Conservation (phyloP, 1,140 invertebrate species). For the Microplitis mediator region DNA sequence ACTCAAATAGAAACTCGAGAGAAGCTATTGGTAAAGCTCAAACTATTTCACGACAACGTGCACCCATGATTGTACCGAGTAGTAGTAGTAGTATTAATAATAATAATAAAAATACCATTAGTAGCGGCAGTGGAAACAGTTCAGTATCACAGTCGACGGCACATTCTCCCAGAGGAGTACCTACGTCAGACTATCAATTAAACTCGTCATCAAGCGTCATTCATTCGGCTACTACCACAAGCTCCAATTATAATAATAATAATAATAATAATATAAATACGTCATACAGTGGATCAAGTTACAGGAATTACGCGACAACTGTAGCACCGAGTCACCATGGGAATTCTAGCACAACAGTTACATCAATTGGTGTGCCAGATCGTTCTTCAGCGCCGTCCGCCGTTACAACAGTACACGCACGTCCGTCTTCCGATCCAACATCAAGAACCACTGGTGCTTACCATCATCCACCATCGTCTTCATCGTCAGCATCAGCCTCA, state of each 20-base stretch:
- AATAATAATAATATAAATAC: neutral
- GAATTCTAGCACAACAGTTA: slow-evolving; percentile 50
- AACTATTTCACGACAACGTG: slow-evolving; percentile 38
- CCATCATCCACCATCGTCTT: slow-evolving; percentile 25
- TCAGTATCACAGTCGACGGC: neutral
- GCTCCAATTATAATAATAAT: neutral
- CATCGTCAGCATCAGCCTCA: neutral
- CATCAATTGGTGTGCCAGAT: slow-evolving; percentile 42
- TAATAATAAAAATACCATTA: too few species aligned
- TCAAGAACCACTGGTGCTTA: neutral
- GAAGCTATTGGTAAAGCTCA: slow-evolving; percentile 47
- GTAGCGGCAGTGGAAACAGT: too few species aligned
- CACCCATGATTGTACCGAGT: slow-evolving; percentile 18
- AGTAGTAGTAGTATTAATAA: neutral
- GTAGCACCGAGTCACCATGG: slow-evolving; percentile 53
- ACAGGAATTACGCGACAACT: slow-evolving; percentile 49
- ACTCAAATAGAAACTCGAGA: slow-evolving; percentile 51
- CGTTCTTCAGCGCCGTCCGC: slow-evolving; percentile 37
- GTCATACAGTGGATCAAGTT: slow-evolving; percentile 36
- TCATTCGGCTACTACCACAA: neutral
- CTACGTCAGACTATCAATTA: neutral
- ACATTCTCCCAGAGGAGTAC: neutral
- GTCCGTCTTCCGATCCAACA: slow-evolving; percentile 37
- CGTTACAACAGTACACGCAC: slow-evolving; percentile 30
- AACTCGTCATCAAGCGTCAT: neutral